These are phyloP conservation scores for Akabosia matsudoensis DNA, from an alignment of 1,140 invertebrate species.

Conservation along the genomic window DNA sequence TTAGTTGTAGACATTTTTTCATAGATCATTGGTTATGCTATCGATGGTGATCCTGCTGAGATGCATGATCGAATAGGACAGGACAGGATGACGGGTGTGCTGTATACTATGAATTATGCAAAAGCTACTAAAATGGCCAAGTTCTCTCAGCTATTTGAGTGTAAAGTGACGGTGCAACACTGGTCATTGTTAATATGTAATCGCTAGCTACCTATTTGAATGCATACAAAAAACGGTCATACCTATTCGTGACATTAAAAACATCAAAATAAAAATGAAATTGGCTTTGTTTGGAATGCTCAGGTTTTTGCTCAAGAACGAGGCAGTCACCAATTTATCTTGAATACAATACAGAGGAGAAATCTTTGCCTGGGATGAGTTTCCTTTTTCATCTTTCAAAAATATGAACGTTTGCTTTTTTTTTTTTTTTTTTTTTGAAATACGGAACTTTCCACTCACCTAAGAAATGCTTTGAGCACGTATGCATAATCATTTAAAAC, in stretches of 20 bases:
- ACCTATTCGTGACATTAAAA: too few species aligned
- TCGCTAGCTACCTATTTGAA: too few species aligned
- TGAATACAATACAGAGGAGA: background rate
- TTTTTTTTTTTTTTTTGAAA: background rate
- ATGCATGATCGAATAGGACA: too few species aligned
- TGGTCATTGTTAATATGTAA: too few species aligned
- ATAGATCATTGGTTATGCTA: too few species aligned
- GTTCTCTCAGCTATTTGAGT: too few species aligned
- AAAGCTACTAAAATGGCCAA: too few species aligned
- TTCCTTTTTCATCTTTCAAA: background rate
- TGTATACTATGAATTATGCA: constrained; percentile 6
- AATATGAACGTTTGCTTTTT: background rate
- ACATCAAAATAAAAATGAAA: background rate
- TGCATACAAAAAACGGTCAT: too few species aligned
- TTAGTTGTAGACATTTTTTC: too few species aligned
- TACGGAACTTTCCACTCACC: background rate
- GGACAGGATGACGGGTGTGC: too few species aligned
- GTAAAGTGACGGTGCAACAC: too few species aligned
- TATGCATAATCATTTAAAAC: constrained; percentile 9
- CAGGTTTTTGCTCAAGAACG: background rate
- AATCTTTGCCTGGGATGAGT: background rate
- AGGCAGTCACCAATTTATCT: background rate
- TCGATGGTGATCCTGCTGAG: too few species aligned
- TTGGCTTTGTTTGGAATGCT: background rate
- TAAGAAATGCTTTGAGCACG: background rate